Percentiles rank a stretch among this genome's conserved stretches.
phyloP scores from a whole-genome alignment of 2,888 invertebrate species.

The Ornithoptera alexandrae region DNA sequence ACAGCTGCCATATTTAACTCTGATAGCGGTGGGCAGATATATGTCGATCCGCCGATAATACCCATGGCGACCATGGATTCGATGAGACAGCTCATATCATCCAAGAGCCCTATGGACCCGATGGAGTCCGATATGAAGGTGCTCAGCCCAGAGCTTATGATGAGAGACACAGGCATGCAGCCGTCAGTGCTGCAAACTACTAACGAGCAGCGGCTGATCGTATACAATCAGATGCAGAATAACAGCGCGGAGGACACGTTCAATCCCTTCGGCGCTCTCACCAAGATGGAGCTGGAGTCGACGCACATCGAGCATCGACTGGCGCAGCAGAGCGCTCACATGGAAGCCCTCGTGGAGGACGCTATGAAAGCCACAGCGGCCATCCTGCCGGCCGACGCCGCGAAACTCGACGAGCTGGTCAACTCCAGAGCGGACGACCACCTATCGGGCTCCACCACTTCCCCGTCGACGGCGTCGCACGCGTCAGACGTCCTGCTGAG shows the following conservation, averaged over 20 bases:
- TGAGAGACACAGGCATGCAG: slow-evolving; percentile 48
- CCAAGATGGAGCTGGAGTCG: slow-evolving; percentile 62
- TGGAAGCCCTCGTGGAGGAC: slow-evolving; percentile 73
- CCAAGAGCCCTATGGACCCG: slow-evolving; percentile 48
- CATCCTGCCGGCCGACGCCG: slow-evolving; percentile 67
- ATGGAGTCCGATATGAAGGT: slow-evolving; percentile 59
- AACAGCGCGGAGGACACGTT: slow-evolving; percentile 46
- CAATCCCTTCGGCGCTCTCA: slow-evolving; percentile 65
- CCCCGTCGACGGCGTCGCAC: slow-evolving; percentile 56
- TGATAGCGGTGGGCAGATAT: slow-evolving; percentile 58
- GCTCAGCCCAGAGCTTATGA: slow-evolving; percentile 58
- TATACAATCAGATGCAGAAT: slow-evolving; percentile 49
- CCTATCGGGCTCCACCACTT: slow-evolving; percentile 56
- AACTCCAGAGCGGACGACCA: slow-evolving; percentile 68
- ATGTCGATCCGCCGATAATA: slow-evolving; percentile 50
- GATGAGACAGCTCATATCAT: slow-evolving; percentile 60
- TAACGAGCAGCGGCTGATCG: slow-evolving; percentile 51
- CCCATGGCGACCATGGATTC: slow-evolving; percentile 48
- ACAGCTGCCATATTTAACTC: slow-evolving; percentile 76
- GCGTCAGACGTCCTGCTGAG: slow-evolving; percentile 65
- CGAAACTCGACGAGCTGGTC: slow-evolving; percentile 81
- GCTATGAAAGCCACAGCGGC: slow-evolving; percentile 72
- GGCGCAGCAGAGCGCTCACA: slow-evolving; percentile 68
- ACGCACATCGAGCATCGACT: slow-evolving; percentile 60
- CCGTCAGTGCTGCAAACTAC: slow-evolving; percentile 40